These are phyloP conservation scores for Tenthredo distinguenda DNA, from an alignment of 2,888 invertebrate genomes.

Conservation along the genomic window DNA sequence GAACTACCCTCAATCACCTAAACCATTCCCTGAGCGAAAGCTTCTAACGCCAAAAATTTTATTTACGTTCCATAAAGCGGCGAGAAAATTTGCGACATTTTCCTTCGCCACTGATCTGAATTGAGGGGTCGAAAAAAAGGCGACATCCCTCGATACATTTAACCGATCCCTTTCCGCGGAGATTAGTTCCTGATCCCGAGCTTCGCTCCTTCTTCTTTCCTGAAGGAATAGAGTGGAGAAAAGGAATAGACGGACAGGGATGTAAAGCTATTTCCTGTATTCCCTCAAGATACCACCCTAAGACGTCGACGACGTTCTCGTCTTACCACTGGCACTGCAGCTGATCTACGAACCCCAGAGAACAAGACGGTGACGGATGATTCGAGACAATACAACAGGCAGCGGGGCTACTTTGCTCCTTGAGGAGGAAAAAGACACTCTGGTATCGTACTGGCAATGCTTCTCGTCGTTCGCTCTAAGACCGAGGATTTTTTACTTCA, in stretches of 20 bases:
- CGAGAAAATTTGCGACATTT: neutral
- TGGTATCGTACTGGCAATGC: neutral
- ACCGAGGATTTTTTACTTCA: neutral
- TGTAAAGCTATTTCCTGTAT: conserved; percentile 23
- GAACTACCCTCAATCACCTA: neutral
- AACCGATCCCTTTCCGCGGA: neutral
- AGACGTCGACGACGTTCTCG: conserved; percentile 1
- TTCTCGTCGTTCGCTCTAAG: neutral
- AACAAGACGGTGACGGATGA: conserved; percentile 12
- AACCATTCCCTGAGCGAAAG: neutral
- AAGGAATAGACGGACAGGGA: neutral
- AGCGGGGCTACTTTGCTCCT: neutral
- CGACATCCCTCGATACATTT: neutral
- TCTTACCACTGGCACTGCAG: neutral
- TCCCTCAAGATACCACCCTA: neutral
- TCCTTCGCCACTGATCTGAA: neutral
- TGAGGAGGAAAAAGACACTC: conserved; percentile 4
- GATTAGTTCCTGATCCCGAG: neutral
- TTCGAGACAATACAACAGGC: conserved; percentile 8
- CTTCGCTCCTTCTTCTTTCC: neutral
- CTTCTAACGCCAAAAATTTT: neutral
- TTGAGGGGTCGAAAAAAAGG: neutral
- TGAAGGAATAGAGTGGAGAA: neutral
- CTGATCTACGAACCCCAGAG: conserved; percentile 11
- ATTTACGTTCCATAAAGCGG: neutral